Evolutionary conservation across 2,797 vertebrate genomes (phyloP).

Genomic region (Naso thynnoides): DNA sequence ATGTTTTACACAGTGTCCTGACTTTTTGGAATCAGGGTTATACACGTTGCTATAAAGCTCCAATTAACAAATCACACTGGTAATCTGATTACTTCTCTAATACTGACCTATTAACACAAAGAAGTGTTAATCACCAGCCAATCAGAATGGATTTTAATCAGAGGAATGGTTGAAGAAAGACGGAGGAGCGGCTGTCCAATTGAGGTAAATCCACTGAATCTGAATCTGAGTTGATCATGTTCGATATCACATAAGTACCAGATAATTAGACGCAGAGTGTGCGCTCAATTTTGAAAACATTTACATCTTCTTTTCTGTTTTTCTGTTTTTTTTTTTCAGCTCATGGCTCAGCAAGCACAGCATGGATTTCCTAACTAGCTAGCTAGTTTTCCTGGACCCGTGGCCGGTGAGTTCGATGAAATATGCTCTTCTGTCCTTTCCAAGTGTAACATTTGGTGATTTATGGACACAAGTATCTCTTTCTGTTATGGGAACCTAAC

Average conservation of each 20-base stretch:
- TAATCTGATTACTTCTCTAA: slow-evolving; percentile 64
- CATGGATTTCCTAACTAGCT: slow-evolving; percentile 49
- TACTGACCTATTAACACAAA: slow-evolving; percentile 74
- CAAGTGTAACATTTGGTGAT: slow-evolving; percentile 17
- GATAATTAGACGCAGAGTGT: slow-evolving; percentile 51
- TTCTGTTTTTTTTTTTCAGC: slow-evolving; percentile 42
- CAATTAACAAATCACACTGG: slow-evolving; percentile 47
- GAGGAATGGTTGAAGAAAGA: slow-evolving; percentile 75
- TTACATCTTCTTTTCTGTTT: slow-evolving; percentile 39
- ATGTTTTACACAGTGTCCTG: no score
- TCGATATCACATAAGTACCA: slow-evolving; percentile 52
- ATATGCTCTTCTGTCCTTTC: slow-evolving; percentile 14
- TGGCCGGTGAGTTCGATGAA: slow-evolving; percentile 68
- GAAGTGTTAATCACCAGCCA: slow-evolving; percentile 80
- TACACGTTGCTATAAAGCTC: background rate
- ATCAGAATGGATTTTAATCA: slow-evolving; percentile 81
- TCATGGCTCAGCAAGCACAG: slow-evolving; percentile 56
- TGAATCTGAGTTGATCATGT: slow-evolving; percentile 60
- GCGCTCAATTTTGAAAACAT: slow-evolving; percentile 24
- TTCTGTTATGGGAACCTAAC: slow-evolving; percentile 47
- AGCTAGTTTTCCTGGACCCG: slow-evolving; percentile 58
- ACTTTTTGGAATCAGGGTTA: no score
- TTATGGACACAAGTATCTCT: slow-evolving; percentile 36
- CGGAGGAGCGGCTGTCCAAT: slow-evolving; percentile 70
- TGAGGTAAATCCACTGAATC: slow-evolving; percentile 77